phyloP scores from a whole-genome alignment of 2,797 vertebrate genomes.

The Urocyon cinereoargenteus region DNA sequence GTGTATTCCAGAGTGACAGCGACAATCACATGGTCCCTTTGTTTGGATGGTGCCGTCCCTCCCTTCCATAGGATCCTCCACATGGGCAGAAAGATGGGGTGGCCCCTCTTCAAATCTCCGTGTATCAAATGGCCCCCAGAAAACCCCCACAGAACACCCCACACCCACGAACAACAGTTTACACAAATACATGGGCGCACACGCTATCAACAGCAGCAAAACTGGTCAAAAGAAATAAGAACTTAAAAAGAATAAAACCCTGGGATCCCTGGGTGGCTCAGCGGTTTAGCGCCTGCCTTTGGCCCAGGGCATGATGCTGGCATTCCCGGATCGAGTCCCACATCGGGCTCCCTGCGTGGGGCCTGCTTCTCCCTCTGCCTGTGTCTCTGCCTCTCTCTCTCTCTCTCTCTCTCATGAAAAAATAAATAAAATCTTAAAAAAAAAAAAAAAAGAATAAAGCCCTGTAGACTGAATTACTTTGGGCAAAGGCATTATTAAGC shows the following conservation, averaged over 20 bases:
- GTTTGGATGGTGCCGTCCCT: background rate
- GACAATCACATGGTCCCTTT: background rate
- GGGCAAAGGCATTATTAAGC: background rate
- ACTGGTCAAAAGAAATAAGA: background rate
- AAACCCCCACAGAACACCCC: background rate
- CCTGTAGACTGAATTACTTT: background rate
- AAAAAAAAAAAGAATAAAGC: background rate
- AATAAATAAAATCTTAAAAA: too few relatives aligned
- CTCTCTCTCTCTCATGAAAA: too few relatives aligned
- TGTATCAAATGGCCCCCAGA: background rate
- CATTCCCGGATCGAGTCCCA: too few relatives aligned
- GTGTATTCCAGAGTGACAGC: accelerated
- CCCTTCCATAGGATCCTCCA: background rate
- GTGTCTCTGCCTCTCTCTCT: too few relatives aligned
- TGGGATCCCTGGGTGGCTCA: too few relatives aligned
- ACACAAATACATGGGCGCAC: too few relatives aligned
- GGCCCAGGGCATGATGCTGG: too few relatives aligned
- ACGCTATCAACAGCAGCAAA: background rate
- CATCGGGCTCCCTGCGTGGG: too few relatives aligned
- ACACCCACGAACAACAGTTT: background rate
- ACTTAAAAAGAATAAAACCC: background rate
- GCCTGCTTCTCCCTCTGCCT: too few relatives aligned
- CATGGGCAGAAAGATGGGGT: background rate
- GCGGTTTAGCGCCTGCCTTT: too few relatives aligned
- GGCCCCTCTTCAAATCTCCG: background rate